These are phyloP conservation scores for Nyctibius grandis DNA, from an alignment of 2,797 vertebrate species.

Conservation along the genomic window DNA sequence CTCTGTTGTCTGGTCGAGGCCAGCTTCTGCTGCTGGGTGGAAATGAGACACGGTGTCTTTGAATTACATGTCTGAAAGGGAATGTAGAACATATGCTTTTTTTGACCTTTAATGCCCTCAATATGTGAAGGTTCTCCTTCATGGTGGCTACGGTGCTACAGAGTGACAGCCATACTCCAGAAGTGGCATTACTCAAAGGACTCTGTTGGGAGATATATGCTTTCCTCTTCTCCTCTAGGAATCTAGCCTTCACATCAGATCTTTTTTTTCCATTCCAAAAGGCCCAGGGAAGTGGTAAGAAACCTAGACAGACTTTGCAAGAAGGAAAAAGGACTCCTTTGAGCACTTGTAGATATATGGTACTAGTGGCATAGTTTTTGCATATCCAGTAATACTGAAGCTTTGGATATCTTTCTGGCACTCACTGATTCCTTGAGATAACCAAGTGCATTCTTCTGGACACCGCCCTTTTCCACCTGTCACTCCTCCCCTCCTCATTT, in stretches of 20 bases:
- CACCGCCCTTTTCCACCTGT: neutral
- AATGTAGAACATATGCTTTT: neutral
- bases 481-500: neutral
- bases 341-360: neutral
- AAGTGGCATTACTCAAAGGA: neutral
- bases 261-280: neutral
- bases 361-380: neutral
- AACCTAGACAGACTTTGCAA: neutral
- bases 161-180: neutral
- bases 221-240: neutral
- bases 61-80: neutral
- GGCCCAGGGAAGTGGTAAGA: neutral
- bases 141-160: neutral
- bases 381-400: neutral
- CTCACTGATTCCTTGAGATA: neutral
- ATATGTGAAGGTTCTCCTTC: neutral
- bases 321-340: neutral
- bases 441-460: neutral
- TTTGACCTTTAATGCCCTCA: neutral
- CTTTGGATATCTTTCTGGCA: neutral
- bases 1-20: neutral
- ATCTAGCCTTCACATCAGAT: neutral
- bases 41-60: neutral
- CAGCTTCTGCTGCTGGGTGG: neutral
- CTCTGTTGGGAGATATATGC: neutral